These are phyloP conservation scores for Piprites chloris DNA, from an alignment of 2,113 vertebrate species.

Conservation along the genomic window DNA sequence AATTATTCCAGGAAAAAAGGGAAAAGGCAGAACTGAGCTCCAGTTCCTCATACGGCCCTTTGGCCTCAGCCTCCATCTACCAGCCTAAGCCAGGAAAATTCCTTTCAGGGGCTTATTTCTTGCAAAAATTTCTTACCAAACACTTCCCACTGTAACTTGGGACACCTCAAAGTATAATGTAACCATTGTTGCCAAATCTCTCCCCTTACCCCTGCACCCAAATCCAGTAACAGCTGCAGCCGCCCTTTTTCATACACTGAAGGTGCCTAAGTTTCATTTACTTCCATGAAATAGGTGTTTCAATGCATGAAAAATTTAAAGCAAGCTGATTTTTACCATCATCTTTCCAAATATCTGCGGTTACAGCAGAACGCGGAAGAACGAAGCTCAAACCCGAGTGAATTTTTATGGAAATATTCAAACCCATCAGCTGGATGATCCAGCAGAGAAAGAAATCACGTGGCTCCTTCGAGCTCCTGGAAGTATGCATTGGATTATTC, in stretches of 20 bases:
- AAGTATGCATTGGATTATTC: not conserved
- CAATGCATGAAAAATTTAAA: not conserved
- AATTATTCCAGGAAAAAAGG: not conserved
- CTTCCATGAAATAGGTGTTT: not conserved
- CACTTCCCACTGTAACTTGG: accelerated
- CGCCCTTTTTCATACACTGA: not conserved
- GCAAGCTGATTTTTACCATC: accelerated
- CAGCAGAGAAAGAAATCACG: not conserved
- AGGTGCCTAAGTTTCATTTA: not conserved
- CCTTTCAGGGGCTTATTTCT: not conserved
- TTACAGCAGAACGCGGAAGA: not conserved
- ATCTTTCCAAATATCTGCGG: not conserved
- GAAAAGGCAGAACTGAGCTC: not conserved
- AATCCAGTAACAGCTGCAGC: not conserved
- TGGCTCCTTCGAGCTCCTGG: not conserved
- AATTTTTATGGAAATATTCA: not conserved
- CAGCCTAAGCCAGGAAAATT: not conserved
- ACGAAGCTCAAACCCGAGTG: not conserved
- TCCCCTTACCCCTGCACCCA: accelerated
- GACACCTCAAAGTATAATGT: not conserved
- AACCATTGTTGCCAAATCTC: not conserved
- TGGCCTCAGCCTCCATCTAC: not conserved
- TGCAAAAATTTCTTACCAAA: not conserved
- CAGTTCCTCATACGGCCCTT: not conserved
- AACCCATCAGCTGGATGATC: not conserved